Percentiles rank a stretch among this genome's conserved stretches.
phyloP scores from a whole-genome alignment of 2,888 invertebrate genomes.

The Ptychoptera contaminata region DNA sequence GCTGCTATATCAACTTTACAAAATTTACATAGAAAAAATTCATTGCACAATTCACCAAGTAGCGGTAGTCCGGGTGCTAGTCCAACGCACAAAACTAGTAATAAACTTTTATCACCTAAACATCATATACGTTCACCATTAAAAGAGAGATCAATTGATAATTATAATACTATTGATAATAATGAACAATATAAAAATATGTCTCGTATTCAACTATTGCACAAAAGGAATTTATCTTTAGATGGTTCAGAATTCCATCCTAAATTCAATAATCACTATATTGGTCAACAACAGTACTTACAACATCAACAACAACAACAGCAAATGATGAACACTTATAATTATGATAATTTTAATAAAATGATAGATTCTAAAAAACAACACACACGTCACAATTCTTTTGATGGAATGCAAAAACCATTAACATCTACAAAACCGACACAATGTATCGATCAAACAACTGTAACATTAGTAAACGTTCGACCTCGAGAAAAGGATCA shows the following conservation, averaged over 20 bases:
- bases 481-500: too few relatives aligned
- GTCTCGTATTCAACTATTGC: conserved; percentile 4
- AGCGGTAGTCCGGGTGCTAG: conserved; percentile 5
- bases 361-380: conserved; percentile 13
- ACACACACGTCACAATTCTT: conserved; percentile 28
- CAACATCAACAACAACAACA: conserved; percentile 4
- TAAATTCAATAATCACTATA: not conserved
- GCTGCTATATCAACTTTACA: conserved; percentile 25
- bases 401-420: conserved; percentile 17
- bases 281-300: not conserved
- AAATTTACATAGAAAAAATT: conserved; percentile 26
- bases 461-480: not conserved
- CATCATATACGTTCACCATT: conserved; percentile 3
- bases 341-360: conserved; percentile 14
- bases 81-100: conserved; percentile 13
- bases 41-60: conserved; percentile 17
- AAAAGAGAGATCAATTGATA: not conserved
- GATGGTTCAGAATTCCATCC: conserved; percentile 9
- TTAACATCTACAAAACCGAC: not conserved
- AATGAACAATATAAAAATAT: too few relatives aligned
- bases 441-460: conserved; percentile 7
- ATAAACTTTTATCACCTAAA: conserved; percentile 13
- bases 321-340: conserved; percentile 30
- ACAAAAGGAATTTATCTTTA: conserved; percentile 15
- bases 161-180: not conserved